Evolutionary conservation across 2,888 invertebrate genomes (phyloP).

Genomic region (Helobdella robusta): DNA sequence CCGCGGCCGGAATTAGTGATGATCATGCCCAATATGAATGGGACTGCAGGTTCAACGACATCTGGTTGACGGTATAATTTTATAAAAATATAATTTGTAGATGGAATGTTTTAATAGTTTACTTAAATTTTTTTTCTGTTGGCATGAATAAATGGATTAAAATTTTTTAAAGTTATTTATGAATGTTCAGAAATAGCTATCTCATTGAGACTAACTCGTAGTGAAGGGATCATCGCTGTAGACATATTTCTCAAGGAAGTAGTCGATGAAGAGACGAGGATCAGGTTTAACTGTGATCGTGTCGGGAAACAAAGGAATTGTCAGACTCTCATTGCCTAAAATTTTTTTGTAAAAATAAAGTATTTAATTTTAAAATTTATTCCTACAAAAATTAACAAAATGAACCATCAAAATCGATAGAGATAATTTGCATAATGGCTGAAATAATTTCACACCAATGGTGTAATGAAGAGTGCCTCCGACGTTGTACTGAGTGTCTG

Average conservation of each 20-base stretch:
- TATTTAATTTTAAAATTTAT: too few species aligned
- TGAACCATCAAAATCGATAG: too few species aligned
- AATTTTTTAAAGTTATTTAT: too few species aligned
- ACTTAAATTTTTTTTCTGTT: too few species aligned
- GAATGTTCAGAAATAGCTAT: too few species aligned
- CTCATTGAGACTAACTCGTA: conserved; percentile 23
- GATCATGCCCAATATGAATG: conserved; percentile 36
- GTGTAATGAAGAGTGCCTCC: conserved; percentile 38
- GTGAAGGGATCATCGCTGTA: conserved; percentile 38
- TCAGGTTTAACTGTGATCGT: conserved; percentile 39
- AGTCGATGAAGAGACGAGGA: conserved; percentile 37
- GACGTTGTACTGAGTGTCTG: conserved; percentile 36
- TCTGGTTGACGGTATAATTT: not conserved
- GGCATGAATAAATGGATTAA: too few species aligned
- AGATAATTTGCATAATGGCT: too few species aligned
- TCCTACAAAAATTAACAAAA: too few species aligned
- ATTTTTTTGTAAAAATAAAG: too few species aligned
- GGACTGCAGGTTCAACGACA: conserved; percentile 34
- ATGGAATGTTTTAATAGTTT: not conserved
- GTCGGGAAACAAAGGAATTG: conserved; percentile 37
- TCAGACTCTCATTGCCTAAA: conserved; percentile 35
- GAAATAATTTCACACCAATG: too few species aligned
- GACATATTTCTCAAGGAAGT: conserved; percentile 39
- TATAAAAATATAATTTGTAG: not conserved
- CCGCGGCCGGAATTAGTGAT: conserved; percentile 36